phyloP scores from a whole-genome alignment of 2,113 vertebrate genomes.

The Anseranas semipalmata region DNA sequence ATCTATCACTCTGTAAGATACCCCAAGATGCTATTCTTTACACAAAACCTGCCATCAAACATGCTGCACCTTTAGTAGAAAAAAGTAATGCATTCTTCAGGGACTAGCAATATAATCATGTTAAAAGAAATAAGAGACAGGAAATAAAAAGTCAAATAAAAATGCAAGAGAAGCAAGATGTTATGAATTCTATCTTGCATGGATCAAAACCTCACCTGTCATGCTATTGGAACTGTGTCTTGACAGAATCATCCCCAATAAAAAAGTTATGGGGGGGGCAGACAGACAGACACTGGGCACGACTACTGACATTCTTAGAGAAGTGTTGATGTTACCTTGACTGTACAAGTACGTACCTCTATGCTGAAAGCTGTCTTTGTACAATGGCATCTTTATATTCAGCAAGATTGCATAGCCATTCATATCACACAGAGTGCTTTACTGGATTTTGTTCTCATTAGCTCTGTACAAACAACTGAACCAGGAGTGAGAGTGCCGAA shows the following conservation, averaged over 20 bases:
- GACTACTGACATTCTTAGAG: not conserved
- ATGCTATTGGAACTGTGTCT: not conserved
- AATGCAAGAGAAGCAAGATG: not conserved
- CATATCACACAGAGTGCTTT: not conserved
- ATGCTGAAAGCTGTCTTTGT: not conserved
- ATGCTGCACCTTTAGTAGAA: not conserved
- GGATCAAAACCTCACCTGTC: not conserved
- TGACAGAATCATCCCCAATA: not conserved
- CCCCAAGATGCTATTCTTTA: not conserved
- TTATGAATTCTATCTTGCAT: not conserved
- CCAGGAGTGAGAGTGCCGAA: not conserved
- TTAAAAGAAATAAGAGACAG: not conserved
- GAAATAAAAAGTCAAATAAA: not conserved
- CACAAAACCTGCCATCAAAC: not conserved
- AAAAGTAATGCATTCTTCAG: not conserved
- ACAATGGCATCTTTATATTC: not conserved
- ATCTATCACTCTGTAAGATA: not conserved
- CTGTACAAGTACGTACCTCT: not conserved
- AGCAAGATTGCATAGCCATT: not conserved
- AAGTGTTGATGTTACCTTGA: not conserved
- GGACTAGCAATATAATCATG: not conserved
- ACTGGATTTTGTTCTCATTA: conserved; percentile 44
- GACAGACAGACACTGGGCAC: too few relatives aligned
- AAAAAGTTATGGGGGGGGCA: too few relatives aligned
- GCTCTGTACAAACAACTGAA: not conserved